These are phyloP conservation scores for Cylindroiulus punctatus DNA, from an alignment of 2,888 invertebrate genomes.

Conservation along the genomic window DNA sequence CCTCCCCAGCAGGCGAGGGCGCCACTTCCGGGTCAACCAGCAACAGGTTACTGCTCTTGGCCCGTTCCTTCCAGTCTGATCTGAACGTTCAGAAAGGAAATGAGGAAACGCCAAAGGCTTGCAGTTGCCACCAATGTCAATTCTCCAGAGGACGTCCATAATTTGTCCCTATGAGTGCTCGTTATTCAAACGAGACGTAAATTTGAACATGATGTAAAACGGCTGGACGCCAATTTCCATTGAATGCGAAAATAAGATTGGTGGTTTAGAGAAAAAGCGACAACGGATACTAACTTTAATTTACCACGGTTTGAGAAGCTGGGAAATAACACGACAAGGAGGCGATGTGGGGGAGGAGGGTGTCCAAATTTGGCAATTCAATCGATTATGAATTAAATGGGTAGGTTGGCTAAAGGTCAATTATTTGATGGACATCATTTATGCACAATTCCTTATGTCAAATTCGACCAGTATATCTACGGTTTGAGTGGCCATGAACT, in stretches of 20 bases:
- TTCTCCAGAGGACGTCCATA: background rate
- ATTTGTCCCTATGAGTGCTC: background rate
- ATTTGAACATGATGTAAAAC: background rate
- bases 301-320: background rate
- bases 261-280: background rate
- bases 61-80: background rate
- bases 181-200: background rate
- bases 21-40: background rate
- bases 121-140: background rate
- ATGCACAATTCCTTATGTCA: no score
- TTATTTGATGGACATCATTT: no score
- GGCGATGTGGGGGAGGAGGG: background rate
- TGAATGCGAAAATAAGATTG: background rate
- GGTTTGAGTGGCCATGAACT: no score
- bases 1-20: background rate
- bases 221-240: constrained; percentile 7
- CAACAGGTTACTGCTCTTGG: background rate
- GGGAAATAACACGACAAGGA: background rate
- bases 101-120: background rate
- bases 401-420: no score
- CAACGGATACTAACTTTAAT: background rate
- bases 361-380: no score
- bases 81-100: background rate
- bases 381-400: no score
- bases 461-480: no score